Base-by-base conservation (phyloP, 2,797 vertebrate genomes). In the Clarias laeviceps region DNA sequence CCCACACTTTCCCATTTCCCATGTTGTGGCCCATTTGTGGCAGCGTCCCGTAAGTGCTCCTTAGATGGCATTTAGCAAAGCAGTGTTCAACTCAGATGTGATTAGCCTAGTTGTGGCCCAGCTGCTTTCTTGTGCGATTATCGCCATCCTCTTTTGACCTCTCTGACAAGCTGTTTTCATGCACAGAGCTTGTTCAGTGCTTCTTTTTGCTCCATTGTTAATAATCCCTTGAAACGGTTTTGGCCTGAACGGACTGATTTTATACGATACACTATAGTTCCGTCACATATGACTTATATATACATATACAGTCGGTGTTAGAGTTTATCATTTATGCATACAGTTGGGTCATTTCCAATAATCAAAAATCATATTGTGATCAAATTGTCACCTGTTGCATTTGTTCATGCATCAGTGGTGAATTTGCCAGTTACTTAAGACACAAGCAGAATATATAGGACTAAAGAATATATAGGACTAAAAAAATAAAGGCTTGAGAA, bases 61-160 rank as follows among this genome's bases (percentile, higher is more conserved):
- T 32, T 45, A 81, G 61, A 66, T 80, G 79, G 79, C 40, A 50
- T 80, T 80, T 66, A 80, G 62, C n/a, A 20, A 40, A 54, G 62
- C 64, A 6, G 62, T 22, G 27, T 54, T 32, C n/a, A 24, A 32
- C 54, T 32, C 18, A 1, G 17, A 56, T 66, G 62, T 22, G 62
- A 81, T 81, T 81, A 81, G 64, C 45, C 79, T 66, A 56, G 79
- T 32, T 54, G 40, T 22, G 40, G 79, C 64, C 40, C 12, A 17
- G 17, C 62, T 68, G 79, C 40, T 29, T 80, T 32, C 62, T 81
- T 68, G 45, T 64, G 29, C 45, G 5, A 68, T 80, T 66, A 80
- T 54, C 22, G 15, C 61, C 40, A 32, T 66, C 62, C 18, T 54
- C 4, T 50, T 80, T 65, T 50, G 61, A 80, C 62, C 79, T 66